Evolutionary conservation across 2,113 vertebrate species (phyloP), one percentile per base, ranked within the genome.

Genomic region (Gambusia holbrooki): DNA sequence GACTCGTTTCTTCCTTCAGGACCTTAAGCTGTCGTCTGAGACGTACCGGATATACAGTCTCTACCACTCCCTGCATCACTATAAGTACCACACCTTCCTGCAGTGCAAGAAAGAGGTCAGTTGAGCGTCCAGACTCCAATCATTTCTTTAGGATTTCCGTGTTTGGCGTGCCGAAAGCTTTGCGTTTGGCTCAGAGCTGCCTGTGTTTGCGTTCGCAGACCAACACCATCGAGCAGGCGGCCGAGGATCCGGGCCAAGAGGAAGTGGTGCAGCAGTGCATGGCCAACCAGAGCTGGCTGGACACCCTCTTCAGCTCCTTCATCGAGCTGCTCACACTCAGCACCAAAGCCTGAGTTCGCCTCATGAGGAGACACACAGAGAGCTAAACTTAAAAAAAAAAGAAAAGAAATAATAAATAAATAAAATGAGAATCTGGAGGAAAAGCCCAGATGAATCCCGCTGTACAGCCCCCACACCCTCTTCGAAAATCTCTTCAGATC

Each of bases 211-310:
- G 76, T 70, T 72, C 63, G 6, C 92, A 97, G 96, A 97, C 96
- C 69, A 94, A 96, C 92, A 96, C 94, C 79, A 96, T 97, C 48
- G 96, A 97, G 91, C 96, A 96, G 79, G 96, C 96, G 3, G 94
- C 96, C 0, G 96, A 97, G 84, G 97, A 98, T 91, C 94, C 97
- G 4, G 97, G 97, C 10, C 97, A 98, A 91, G 97, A 98, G 92
- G 97, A 98, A 86, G 96, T 98, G 73, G 97, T 98, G 66, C 97
- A 98, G 93, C 97, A 97, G 93, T 98, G 97, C 87, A 98, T 98
- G 97, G 95, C 96, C 85, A 97, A 98, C 91, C 96, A 97, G 92
- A 95, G 95, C 11, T 98, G 97, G 96, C 93, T 97, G 71, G 97
- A 98, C 85, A 96, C 95, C 66, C 96, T 97, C 69, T 97, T 97